phyloP scores from a whole-genome alignment of 92 coral and sea anemone species.

The Muricea muricata region DNA sequence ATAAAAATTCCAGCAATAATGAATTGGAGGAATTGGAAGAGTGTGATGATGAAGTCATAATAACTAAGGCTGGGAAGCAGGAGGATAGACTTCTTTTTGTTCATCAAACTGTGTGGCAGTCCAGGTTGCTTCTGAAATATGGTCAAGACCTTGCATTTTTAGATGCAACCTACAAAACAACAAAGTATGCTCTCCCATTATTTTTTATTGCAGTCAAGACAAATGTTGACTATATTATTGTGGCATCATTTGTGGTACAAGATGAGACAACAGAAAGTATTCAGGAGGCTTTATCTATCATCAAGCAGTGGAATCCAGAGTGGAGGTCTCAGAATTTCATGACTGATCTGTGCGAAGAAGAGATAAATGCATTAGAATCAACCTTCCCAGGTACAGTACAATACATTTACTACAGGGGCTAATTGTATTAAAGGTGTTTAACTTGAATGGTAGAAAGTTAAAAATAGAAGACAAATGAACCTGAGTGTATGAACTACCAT shows the following conservation, averaged over 20 bases:
- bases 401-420: too few relatives aligned
- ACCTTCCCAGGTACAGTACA: conserved; percentile 50
- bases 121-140: conserved; percentile 42
- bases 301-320: conserved; percentile 54
- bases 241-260: conserved; percentile 56
- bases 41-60: not conserved
- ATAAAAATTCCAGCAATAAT: too few relatives aligned
- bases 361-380: conserved; percentile 64
- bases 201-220: conserved; percentile 68
- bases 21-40: not conserved
- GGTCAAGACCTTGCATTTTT: conserved; percentile 56
- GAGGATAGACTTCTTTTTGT: conserved; percentile 46
- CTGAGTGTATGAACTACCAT: too few relatives aligned
- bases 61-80: not conserved
- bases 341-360: conserved; percentile 65
- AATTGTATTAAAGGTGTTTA: too few relatives aligned
- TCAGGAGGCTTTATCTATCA: conserved; percentile 51
- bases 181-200: conserved; percentile 62
- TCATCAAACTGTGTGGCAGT: conserved; percentile 68
- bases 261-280: conserved; percentile 55
- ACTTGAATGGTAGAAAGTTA: too few relatives aligned
- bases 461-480: too few relatives aligned
- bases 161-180: conserved; percentile 70
- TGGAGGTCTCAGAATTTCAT: conserved; percentile 59
- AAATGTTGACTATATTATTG: conserved; percentile 65